These are phyloP conservation scores for Nymphalis polychloros DNA, from an alignment of 2,888 invertebrate species.

Conservation along the genomic window DNA sequence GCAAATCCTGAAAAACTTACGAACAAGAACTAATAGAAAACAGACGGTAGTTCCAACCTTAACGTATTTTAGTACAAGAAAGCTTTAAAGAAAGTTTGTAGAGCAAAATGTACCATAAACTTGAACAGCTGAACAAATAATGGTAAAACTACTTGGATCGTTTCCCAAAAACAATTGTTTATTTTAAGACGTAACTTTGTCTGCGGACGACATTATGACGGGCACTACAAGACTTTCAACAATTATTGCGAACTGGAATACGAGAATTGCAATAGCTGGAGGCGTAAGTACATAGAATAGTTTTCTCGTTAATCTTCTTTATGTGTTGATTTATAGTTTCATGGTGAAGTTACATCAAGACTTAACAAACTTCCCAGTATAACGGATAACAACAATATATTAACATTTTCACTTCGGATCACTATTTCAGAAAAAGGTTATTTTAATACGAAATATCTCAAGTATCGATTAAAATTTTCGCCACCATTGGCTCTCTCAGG, in stretches of 20 bases:
- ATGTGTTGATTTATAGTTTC: constrained; percentile 9
- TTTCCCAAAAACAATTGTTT: constrained; percentile 3
- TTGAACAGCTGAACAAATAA: not conserved
- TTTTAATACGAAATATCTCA: not conserved
- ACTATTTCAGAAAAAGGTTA: not conserved
- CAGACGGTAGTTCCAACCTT: not conserved
- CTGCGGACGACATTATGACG: constrained; percentile 69
- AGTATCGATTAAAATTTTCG: not conserved
- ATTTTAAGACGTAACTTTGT: constrained; percentile 49
- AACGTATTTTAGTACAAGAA: not conserved
- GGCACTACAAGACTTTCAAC: constrained; percentile 56
- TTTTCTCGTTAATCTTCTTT: constrained; percentile 18
- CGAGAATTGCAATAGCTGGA: constrained; percentile 70
- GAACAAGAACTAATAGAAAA: not conserved
- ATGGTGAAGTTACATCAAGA: not conserved
- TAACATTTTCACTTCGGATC: not conserved
- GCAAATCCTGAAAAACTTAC: not conserved
- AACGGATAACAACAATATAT: not conserved
- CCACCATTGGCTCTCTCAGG: too few relatives aligned
- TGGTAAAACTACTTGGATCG: not conserved
- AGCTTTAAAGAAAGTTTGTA: not conserved
- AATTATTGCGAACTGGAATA: constrained; percentile 69
- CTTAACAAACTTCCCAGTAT: not conserved
- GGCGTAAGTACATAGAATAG: constrained; percentile 53
- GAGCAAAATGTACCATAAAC: not conserved